Conservation (phyloP, 2,797 vertebrate species). For the Cercopithecus diana region DNA sequence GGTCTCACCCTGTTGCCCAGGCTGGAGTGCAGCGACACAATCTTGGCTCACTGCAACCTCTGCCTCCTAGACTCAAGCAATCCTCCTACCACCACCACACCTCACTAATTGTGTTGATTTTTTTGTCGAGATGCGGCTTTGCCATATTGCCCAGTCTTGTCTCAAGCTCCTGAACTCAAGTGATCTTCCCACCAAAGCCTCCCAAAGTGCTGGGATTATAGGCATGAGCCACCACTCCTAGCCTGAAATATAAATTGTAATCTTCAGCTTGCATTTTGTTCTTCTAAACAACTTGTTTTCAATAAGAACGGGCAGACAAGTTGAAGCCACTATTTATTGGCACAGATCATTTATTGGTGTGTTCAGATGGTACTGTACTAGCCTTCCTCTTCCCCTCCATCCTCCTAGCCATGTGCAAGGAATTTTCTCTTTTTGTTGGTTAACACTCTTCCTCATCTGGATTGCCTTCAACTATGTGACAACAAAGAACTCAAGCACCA, state of each 20-base stretch:
- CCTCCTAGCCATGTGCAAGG: constrained; percentile 33
- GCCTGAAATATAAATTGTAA: background rate
- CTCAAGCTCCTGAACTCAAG: background rate
- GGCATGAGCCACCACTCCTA: background rate
- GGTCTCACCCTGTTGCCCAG: background rate
- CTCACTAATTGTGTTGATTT: background rate
- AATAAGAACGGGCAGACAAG: background rate
- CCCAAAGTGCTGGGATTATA: background rate
- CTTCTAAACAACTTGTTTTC: constrained; percentile 35
- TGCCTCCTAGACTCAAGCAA: background rate
- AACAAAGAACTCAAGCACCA: constrained; percentile 87
- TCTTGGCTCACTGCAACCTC: background rate
- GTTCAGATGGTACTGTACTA: background rate
- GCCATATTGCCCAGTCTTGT: background rate
- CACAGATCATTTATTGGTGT: background rate
- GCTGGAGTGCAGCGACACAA: background rate
- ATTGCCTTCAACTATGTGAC: constrained; percentile 96
- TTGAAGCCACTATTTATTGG: background rate
- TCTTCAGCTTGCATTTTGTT: constrained; percentile 28
- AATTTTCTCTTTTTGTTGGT: constrained; percentile 79
- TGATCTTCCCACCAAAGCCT: background rate
- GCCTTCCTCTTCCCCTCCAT: background rate
- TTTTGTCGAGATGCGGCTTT: background rate
- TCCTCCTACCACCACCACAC: background rate
- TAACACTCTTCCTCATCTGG: constrained; percentile 89